Evolutionary conservation across 2,113 vertebrate genomes (phyloP), one percentile per base, ranked within the genome.

Genomic region (Burhinus bistriatus): DNA sequence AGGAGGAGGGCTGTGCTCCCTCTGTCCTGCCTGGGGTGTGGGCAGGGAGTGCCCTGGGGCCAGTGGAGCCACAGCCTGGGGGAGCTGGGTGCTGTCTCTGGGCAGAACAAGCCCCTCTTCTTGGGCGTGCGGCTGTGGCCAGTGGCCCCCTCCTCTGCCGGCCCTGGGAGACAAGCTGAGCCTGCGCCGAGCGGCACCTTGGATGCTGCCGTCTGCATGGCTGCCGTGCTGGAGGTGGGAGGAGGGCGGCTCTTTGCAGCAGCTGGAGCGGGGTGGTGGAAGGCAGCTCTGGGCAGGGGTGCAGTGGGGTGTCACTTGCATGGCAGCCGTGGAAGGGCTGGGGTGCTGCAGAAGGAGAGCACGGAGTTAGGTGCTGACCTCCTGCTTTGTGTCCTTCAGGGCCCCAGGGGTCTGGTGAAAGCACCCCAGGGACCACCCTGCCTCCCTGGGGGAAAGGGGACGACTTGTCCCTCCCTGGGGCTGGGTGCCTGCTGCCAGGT

Each of bases 301-400:
- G 75, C 51, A 27, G 10, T 4, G 12, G 30, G 36, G 6, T 23
- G 47, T 7, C 2, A 6, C n/a, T 51, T 2, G 8, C 51, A 6
- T 2, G 5, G 62, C 6, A 2, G 52, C 77, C 40, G 47, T 2
- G 23, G 34, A 15, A 11, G 51, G 20, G 25, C 21, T 9, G 45
- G 20, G 30, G 19, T 20, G 55, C 88, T 51, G 78, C 78, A 12
- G 55, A 5, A 36, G 25, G 17, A 65, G 26, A 57, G 1, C 19
- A 20, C 0, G 1, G 54, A 16, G 19, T 1, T 0, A 1, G 65
- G 20, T 52, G 30, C 34, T 70, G 32, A 15, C 4, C 47, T 47
- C 5, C 34, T 42, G 36, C 55, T 71, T 54, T 17, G 16, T 15
- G 42, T 29, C 32, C 17, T 38, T 59, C 11, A 11, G n/a, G 15